These are phyloP conservation scores for Rhynchotus rufescens DNA, from an alignment of 2,797 vertebrate genomes.

Conservation along the genomic window DNA sequence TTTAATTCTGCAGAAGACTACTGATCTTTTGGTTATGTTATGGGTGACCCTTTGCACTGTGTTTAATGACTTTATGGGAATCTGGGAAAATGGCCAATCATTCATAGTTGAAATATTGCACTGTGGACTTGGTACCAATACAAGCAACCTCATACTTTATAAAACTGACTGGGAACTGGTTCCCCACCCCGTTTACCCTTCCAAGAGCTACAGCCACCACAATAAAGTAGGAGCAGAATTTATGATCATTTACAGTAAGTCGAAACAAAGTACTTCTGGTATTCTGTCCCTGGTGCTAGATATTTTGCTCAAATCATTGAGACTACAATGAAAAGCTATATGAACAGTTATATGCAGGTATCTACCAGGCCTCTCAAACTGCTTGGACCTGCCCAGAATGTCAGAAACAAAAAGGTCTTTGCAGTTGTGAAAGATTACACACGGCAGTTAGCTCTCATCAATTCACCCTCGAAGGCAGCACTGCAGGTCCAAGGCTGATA, in stretches of 20 bases:
- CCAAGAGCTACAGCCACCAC: conserved; percentile 59
- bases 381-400: background rate
- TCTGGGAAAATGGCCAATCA: conserved; percentile 63
- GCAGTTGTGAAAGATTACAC: background rate
- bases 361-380: background rate
- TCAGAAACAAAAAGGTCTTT: background rate
- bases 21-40: conserved; percentile 2
- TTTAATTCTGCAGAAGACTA: background rate
- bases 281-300: conserved; percentile 8
- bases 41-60: conserved; percentile 23
- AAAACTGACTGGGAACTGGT: conserved; percentile 45
- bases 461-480: background rate
- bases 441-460: background rate
- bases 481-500: background rate
- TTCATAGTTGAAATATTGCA: conserved; percentile 60
- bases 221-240: conserved; percentile 63
- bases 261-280: conserved; percentile 46
- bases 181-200: conserved; percentile 26
- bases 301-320: background rate
- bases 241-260: conserved; percentile 63
- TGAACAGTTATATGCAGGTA: background rate
- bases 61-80: conserved; percentile 64
- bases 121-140: conserved; percentile 56
- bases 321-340: background rate
- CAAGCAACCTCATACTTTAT: conserved; percentile 59